Conservation (phyloP, 2,797 vertebrate genomes). For the Esox masquinongy region DNA sequence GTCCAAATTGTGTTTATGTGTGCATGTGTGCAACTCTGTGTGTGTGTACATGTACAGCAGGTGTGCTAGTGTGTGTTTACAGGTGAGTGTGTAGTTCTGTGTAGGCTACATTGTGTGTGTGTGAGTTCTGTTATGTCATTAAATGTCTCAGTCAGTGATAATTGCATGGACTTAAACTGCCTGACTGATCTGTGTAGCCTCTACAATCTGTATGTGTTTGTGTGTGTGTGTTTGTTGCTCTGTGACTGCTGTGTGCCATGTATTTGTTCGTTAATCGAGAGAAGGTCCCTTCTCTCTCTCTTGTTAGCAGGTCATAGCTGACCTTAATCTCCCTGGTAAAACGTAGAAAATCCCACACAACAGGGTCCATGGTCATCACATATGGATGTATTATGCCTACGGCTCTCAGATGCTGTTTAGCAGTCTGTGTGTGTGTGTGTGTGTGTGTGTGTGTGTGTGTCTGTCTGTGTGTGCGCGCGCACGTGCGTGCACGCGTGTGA, state of each 20-base stretch:
- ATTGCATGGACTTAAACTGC: no score
- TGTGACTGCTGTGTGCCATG: not conserved
- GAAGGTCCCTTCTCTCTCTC: not conserved
- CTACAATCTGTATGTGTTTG: not conserved
- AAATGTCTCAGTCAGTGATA: not conserved
- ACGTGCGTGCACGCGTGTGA: conserved; percentile 11
- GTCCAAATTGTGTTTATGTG: not conserved
- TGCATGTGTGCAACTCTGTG: not conserved
- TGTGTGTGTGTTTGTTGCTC: not conserved
- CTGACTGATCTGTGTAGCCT: not conserved
- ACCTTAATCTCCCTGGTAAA: not conserved
- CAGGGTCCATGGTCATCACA: conserved; percentile 35
- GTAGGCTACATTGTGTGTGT: not conserved
- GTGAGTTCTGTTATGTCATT: not conserved
- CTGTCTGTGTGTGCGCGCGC: conserved; percentile 3
- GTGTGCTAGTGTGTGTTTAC: not conserved
- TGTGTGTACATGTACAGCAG: not conserved
- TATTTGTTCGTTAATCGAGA: not conserved
- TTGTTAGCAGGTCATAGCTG: not conserved
- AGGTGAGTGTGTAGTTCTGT: no score
- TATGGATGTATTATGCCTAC: conserved; percentile 48
- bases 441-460: conserved; percentile 16
- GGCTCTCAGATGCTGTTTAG: conserved; percentile 4
- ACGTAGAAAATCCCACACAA: not conserved
- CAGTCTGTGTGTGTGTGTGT: not conserved